Evolutionary conservation across 2,113 vertebrate species (phyloP).

Genomic region (Oophaga pumilio): DNA sequence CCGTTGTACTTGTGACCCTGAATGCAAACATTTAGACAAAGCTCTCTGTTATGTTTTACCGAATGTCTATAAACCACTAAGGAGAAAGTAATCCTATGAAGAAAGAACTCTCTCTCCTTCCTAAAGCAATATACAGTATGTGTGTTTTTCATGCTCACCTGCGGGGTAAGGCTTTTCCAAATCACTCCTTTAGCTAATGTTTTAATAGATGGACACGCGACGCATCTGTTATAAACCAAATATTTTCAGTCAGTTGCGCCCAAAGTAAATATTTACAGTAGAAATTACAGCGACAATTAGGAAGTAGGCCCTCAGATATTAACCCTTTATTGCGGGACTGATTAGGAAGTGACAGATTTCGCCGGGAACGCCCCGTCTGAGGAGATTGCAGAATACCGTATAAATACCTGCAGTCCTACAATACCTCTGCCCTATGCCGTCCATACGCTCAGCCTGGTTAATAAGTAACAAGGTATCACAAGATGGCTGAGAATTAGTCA

Average conservation of each 20-base stretch:
- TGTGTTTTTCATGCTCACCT: neutral
- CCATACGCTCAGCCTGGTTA: neutral
- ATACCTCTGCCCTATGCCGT: neutral
- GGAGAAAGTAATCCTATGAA: neutral
- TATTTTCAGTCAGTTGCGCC: conserved; percentile 75
- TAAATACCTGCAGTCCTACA: neutral
- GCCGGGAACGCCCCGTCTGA: neutral
- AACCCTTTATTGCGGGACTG: conserved; percentile 37
- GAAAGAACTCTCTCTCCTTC: neutral
- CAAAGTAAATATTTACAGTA: conserved; percentile 77
- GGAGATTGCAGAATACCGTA: neutral
- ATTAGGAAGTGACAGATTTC: conserved; percentile 4
- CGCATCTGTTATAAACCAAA: conserved; percentile 80
- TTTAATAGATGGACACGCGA: conserved; percentile 69
- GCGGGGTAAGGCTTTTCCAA: conserved; percentile 63
- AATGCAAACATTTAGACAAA: neutral
- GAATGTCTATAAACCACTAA: neutral
- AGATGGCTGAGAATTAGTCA: neutral
- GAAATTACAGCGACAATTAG: conserved; percentile 62
- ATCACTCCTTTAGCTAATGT: conserved; percentile 81
- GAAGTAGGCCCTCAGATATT: conserved; percentile 13
- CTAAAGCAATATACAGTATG: no score
- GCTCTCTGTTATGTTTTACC: neutral
- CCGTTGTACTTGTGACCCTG: neutral
- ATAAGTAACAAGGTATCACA: neutral